These are phyloP conservation scores for Lasioglossum leucozonium DNA, from an alignment of 2,888 invertebrate species.

Conservation along the genomic window DNA sequence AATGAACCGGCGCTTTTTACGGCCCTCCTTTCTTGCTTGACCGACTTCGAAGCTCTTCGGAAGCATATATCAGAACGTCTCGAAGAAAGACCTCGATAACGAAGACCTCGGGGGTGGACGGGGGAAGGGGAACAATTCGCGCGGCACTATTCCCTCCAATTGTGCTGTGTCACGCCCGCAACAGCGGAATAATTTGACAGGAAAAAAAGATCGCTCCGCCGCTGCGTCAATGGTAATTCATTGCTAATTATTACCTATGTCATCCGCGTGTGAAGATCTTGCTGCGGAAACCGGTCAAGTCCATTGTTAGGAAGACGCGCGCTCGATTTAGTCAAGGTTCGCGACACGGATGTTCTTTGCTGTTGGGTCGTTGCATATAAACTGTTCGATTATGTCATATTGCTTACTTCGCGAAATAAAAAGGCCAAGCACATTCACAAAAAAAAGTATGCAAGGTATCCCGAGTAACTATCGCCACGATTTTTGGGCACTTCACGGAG, in stretches of 20 bases:
- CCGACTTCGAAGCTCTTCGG: conserved; percentile 57
- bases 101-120: conserved; percentile 46
- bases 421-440: too few relatives aligned
- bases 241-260: conserved; percentile 2
- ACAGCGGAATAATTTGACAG: conserved; percentile 34
- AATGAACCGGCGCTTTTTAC: conserved; percentile 58
- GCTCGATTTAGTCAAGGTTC: background rate
- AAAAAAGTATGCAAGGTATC: too few relatives aligned
- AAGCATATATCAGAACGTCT: conserved; percentile 52
- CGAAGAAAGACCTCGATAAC: conserved; percentile 56
- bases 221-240: conserved; percentile 41
- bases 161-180: conserved; percentile 41
- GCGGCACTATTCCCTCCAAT: conserved; percentile 7
- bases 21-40: conserved; percentile 46
- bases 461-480: too few relatives aligned
- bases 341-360: background rate
- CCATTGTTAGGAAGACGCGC: background rate
- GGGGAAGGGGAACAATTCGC: conserved; percentile 51
- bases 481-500: too few relatives aligned
- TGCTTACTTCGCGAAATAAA: too few relatives aligned
- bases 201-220: conserved; percentile 24
- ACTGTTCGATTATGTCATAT: too few relatives aligned
- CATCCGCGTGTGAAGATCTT: background rate
- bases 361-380: background rate
- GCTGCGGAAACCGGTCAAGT: background rate